Evolutionary conservation across 2,888 invertebrate species (phyloP).

Genomic region (Encarsia formosa): DNA sequence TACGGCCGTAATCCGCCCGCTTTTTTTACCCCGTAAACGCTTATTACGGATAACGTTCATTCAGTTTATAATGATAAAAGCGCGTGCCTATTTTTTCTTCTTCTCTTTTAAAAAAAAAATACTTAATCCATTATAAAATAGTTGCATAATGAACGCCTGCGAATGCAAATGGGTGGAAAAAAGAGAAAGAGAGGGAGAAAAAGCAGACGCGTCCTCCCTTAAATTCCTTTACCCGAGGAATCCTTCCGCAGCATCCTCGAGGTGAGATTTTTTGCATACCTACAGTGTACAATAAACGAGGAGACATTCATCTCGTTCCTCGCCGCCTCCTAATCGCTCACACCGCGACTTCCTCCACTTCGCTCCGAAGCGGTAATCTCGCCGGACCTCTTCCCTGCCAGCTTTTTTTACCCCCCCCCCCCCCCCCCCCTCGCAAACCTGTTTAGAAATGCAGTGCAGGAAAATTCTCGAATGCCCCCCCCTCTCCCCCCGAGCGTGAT

Average conservation of each 20-base stretch:
- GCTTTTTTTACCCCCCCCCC: slow-evolving; percentile 1
- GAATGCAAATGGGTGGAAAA: too few species aligned
- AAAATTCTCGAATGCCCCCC: not conserved
- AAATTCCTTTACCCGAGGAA: not conserved
- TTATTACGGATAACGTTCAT: too few species aligned
- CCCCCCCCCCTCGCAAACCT: slow-evolving; percentile 11
- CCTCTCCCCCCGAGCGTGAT: not conserved
- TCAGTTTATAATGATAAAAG: too few species aligned
- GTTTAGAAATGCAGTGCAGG: slow-evolving; percentile 10
- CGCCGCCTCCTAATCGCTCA: not conserved
- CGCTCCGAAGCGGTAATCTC: not conserved
- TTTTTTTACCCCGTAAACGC: too few species aligned
- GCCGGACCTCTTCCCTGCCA: not conserved
- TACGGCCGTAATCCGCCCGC: too few species aligned
- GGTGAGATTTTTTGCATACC: not conserved
- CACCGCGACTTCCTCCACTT: not conserved
- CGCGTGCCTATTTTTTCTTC: too few species aligned
- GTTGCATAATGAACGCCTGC: too few species aligned
- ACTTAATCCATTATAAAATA: too few species aligned
- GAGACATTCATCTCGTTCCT: slow-evolving; percentile 2
- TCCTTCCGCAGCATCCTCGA: not conserved
- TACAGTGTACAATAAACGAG: too few species aligned
- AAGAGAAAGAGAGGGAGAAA: not conserved
- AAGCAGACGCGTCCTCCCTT: not conserved
- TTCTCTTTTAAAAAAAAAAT: too few species aligned